Percentiles rank a stretch among this genome's conserved stretches.
Evolutionary conservation across 2,797 vertebrate genomes (phyloP).

Genomic region (Babyrousa celebensis): DNA sequence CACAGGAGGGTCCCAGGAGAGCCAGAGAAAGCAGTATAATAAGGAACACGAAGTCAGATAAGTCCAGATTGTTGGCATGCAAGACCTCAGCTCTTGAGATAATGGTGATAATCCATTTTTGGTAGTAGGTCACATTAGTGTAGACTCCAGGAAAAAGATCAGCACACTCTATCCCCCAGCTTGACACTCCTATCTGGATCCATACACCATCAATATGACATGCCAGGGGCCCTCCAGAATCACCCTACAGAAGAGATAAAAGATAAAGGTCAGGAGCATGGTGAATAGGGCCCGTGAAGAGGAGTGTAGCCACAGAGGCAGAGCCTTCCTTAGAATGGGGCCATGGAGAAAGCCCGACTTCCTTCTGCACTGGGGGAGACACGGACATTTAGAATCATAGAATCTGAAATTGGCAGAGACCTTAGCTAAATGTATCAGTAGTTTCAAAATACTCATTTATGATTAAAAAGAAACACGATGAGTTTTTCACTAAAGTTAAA

Average conservation of each 20-base stretch:
- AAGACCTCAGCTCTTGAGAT: conserved; percentile 57
- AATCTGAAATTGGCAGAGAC: conserved; percentile 31
- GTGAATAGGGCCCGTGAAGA: background rate
- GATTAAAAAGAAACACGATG: conserved; percentile 19
- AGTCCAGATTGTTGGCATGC: background rate
- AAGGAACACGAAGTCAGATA: background rate
- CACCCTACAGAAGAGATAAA: conserved; percentile 68
- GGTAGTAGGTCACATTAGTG: conserved; percentile 69
- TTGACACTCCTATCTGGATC: conserved; percentile 73
- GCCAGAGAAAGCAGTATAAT: background rate
- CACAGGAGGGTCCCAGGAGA: conserved; percentile 21
- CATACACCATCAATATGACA: conserved; percentile 63
- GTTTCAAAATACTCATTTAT: conserved; percentile 44
- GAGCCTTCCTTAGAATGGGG: background rate
- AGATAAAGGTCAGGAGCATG: background rate
- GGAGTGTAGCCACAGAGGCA: background rate
- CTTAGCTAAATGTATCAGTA: conserved; percentile 40
- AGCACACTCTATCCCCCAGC: conserved; percentile 62
- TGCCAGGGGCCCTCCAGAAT: conserved; percentile 80
- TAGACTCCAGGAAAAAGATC: conserved; percentile 64
- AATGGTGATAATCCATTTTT: conserved; percentile 49
- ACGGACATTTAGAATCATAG: background rate
- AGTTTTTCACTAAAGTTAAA: conserved; percentile 31
- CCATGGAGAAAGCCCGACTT: background rate
- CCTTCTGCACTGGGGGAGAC: background rate